Evolutionary conservation across 2,888 invertebrate genomes (phyloP), one percentile per base, ranked within the genome.

Genomic region (Camptogramma bilineatum): DNA sequence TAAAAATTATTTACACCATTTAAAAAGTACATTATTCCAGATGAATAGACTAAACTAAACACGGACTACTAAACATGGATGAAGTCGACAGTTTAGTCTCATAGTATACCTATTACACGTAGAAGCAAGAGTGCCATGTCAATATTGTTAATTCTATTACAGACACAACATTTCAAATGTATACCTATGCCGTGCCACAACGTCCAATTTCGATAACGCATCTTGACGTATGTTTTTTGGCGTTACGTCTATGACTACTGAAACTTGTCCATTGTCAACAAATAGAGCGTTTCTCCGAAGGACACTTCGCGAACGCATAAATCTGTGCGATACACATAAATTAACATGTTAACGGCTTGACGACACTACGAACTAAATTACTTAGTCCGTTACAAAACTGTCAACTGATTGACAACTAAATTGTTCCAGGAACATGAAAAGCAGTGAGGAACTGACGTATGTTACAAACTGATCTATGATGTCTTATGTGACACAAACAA

Each of bases 281-380:
- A 69, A 61, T 61, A 66, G 39, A 63, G 58, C 57, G 68, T 77
- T 85, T 82, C 81, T 71, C 66, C 76, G 82, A 84, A 86, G 69
- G 64, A 79, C 80, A 82, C 85, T 85, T 83, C 79, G 81, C 81
- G 76, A n/a, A 73, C 68, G 65, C 68, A 85, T 90, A 89, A 89
- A 90, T 90, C 88, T 80, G 71, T 68, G 71, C 65, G 80, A 84
- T 84, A 86, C 80, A 78, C 85, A 89, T 90, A 90, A 89, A 90
- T 88, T 86, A 81, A 81, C 83, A 83, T 88, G 81, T 88, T 85
- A 88, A 89, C 83, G 78, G 75, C 70, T 79, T 73, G 76, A 74
- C 72, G 74, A 71, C 71, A 60, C 66, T 77, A 72, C 52, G 39
- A 52, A 52, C 76, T 79, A 74, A 83, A 77, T 83, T 83, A 85